Evolutionary conservation across 2,113 vertebrate genomes (phyloP).

Genomic region (Myotis davidii): DNA sequence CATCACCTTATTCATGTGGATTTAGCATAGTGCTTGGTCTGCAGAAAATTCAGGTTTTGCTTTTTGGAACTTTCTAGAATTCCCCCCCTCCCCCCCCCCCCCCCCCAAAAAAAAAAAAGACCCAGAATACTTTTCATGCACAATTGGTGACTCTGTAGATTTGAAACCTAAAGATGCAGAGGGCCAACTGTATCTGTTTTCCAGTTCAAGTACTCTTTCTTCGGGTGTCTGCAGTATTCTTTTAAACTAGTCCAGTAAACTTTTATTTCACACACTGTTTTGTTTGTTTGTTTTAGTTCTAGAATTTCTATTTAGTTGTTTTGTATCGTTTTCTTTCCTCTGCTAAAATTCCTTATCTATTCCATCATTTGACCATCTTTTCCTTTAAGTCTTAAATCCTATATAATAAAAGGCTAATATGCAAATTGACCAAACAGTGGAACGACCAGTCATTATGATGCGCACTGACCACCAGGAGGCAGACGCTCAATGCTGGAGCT

Average conservation of each 20-base stretch:
- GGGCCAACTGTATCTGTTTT: not conserved
- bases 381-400: not conserved
- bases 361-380: not conserved
- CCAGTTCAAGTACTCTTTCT: not conserved
- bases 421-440: too few relatives aligned
- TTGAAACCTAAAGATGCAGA: not conserved
- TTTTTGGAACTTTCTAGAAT: not conserved
- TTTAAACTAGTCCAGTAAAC: not conserved
- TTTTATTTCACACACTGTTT: not conserved
- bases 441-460: too few relatives aligned
- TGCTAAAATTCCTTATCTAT: not conserved
- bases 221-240: not conserved
- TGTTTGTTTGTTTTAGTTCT: not conserved
- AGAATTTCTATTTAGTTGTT: not conserved
- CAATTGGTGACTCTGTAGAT: not conserved
- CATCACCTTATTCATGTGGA: not conserved
- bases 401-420: too few relatives aligned
- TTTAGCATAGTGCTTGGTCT: not conserved
- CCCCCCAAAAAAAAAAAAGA: too few relatives aligned
- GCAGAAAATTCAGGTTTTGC: not conserved
- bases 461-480: too few relatives aligned
- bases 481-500: too few relatives aligned
- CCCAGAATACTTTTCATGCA: not conserved
- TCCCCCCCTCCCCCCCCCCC: accelerated
- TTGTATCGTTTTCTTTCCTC: not conserved